Percentiles rank a stretch among this genome's conserved stretches.
Evolutionary conservation across 2,113 vertebrate species (phyloP).

Genomic region (Rynchops niger): DNA sequence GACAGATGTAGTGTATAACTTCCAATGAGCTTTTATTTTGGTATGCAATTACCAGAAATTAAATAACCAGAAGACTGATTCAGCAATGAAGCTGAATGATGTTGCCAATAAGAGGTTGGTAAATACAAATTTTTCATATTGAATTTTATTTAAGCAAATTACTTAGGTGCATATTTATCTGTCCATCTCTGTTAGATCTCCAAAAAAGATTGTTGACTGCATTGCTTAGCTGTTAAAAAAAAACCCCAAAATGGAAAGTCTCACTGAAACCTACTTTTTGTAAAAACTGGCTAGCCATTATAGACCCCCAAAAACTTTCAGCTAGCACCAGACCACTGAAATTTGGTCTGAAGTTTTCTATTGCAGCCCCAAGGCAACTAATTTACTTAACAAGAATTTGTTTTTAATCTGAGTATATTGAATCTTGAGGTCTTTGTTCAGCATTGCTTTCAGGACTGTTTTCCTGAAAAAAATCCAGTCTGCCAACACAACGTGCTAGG

Average conservation of each 20-base stretch:
- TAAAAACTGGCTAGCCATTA: not conserved
- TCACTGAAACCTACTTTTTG: not conserved
- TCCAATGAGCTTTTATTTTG: conserved; percentile 44
- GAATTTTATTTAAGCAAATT: conserved; percentile 23
- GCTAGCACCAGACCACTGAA: not conserved
- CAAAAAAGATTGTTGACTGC: not conserved
- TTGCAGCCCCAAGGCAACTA: not conserved
- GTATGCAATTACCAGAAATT: conserved; percentile 34
- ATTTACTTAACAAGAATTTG: not conserved
- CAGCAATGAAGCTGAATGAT: not conserved
- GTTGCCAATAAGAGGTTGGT: not conserved
- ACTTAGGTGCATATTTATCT: not conserved
- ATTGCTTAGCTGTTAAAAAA: not conserved
- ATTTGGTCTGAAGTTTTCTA: not conserved
- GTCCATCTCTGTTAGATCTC: not conserved
- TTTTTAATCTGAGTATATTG: not conserved
- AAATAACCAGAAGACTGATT: conserved; percentile 31
- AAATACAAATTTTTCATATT: conserved; percentile 27
- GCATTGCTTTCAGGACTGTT: not conserved
- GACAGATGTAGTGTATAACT: not conserved
- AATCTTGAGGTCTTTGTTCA: not conserved
- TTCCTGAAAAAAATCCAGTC: not conserved
- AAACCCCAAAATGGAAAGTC: fast-evolving
- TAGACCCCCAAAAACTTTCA: not conserved
- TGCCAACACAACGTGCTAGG: fast-evolving